Percentiles rank a stretch among this genome's conserved stretches.
phyloP scores from a whole-genome alignment of 2,113 vertebrate species.

The Erythrocercus mccallii region DNA sequence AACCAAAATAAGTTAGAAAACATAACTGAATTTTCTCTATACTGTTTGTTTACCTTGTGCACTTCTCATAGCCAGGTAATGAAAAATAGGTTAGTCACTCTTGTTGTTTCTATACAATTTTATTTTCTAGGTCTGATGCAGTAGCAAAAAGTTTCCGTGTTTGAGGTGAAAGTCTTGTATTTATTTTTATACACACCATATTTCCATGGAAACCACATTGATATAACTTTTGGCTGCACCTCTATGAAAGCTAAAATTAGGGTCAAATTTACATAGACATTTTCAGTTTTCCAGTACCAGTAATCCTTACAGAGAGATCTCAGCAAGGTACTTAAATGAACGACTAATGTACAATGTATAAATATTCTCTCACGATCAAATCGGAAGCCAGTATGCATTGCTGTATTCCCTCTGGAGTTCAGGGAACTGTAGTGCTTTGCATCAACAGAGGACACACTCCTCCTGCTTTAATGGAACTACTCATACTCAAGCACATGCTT shows the following conservation, averaged over 20 bases:
- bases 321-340: neutral
- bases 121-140: neutral
- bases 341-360: neutral
- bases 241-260: neutral
- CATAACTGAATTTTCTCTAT: neutral
- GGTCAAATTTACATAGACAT: constrained; percentile 17
- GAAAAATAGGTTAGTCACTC: neutral
- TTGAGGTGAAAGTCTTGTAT: neutral
- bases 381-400: neutral
- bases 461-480: neutral
- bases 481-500: neutral
- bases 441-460: neutral
- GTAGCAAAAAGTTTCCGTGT: neutral
- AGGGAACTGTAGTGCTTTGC: neutral
- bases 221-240: neutral
- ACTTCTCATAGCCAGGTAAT: neutral
- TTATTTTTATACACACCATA: neutral
- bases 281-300: neutral
- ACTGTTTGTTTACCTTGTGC: neutral
- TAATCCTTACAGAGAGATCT: neutral
- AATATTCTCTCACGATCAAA: neutral
- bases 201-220: neutral
- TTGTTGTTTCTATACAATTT: neutral
- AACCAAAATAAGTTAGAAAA: neutral
- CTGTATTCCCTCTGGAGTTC: neutral